Base-by-base conservation (phyloP, 2,797 vertebrate genomes). In the Chaenodraco wilsoni region DNA sequence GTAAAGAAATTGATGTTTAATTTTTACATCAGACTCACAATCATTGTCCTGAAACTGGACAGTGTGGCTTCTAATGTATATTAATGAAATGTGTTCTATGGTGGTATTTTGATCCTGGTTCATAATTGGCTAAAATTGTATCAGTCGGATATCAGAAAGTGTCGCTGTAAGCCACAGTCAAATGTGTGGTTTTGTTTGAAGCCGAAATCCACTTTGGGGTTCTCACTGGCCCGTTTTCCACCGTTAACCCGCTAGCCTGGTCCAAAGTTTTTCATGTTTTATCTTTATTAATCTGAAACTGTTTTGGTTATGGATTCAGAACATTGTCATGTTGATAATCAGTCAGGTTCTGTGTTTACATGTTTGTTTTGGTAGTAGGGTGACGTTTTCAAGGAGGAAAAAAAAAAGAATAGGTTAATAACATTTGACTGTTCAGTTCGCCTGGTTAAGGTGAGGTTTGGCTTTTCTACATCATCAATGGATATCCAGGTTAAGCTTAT, bases 301-400 rank as follows among this genome's bases (percentile, higher is more conserved):
- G 40, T 84, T 71, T 50, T 75, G 72, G 59, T 59, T 81, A 83
- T 84, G 70, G 76, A 81, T 91, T 92, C 83, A 88, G 76, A 91
- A 80, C 72, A 74, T 85, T 72, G 79, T 89, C 85, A 78, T 83
- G 77, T 89, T 92, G 87, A 89, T 93, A 74, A 92, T 94, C 92
- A 89, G 89, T 90, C 89, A 91, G 90, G 84, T 89, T 92, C 87
- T 92, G 82, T 89, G 94, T 95, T 95, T 95, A 95, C 93, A 94
- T 89, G 79, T 90, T 89, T 90, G 76, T 89, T 87, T 91, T 88
- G 79, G 71, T 83, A 52, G 76, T 84, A 67, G 72, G 76, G 72
- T 80, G 65, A 65, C 7, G 46, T 87, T 74, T 69, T 76, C 57
- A 46, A 61, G 41, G 66, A 65, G 63, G 14, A 75, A 68, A 41